Conservation (phyloP, 1,140 invertebrate species). For the Drosophila sucinea region DNA sequence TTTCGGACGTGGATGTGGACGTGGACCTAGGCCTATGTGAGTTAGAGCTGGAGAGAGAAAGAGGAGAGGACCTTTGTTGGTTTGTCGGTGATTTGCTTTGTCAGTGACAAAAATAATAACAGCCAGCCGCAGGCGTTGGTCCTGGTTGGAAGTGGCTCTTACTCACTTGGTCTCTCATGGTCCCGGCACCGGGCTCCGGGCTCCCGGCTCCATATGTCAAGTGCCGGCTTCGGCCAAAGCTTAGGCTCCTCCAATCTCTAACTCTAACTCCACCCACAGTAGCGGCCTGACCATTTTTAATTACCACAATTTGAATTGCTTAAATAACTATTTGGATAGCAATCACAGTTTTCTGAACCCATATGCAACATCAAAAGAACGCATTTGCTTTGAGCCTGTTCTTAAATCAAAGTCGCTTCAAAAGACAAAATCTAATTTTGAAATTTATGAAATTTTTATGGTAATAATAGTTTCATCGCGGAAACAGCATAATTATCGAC, state of each 20-base stretch:
- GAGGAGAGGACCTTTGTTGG: conserved; percentile 58
- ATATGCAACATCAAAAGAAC: conserved; percentile 48
- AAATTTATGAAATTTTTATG: no score
- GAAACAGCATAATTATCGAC: no score
- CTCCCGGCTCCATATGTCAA: conserved; percentile 67
- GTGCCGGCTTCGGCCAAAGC: conserved; percentile 47
- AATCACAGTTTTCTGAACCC: conserved; percentile 41
- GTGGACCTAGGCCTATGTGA: conserved; percentile 42
- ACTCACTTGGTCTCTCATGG: conserved; percentile 10
- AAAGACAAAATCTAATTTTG: background rate
- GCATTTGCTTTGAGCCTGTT: background rate
- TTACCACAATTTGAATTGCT: conserved; percentile 81
- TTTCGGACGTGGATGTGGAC: conserved; percentile 23
- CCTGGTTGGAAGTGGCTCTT: conserved; percentile 23
- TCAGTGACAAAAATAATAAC: conserved; percentile 81
- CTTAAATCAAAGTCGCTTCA: background rate
- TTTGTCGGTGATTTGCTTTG: conserved; percentile 80
- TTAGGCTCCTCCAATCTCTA: background rate
- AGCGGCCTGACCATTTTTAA: conserved; percentile 69
- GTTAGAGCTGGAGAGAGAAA: conserved; percentile 13
- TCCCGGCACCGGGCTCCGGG: conserved; percentile 17
- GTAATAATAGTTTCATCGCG: no score
- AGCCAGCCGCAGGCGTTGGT: conserved; percentile 62
- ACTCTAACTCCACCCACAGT: background rate
- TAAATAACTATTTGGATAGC: conserved; percentile 78